These are phyloP conservation scores for Drosophila lacertosa DNA, from an alignment of 1,140 invertebrate species.

Conservation along the genomic window DNA sequence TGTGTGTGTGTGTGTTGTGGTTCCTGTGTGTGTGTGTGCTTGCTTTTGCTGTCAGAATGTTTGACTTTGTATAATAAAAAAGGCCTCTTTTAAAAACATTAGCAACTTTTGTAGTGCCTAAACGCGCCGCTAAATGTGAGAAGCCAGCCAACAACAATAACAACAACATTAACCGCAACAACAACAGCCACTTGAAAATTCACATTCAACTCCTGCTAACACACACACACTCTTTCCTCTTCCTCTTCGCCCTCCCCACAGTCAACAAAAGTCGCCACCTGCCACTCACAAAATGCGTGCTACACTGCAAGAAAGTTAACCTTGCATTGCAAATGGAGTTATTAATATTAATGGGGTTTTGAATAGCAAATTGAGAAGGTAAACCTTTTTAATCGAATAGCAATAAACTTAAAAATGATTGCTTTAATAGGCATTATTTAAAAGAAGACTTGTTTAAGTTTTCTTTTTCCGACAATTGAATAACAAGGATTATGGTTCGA, in stretches of 20 bases:
- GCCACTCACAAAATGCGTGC: constrained; percentile 51
- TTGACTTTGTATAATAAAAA: constrained; percentile 83
- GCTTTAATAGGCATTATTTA: no score
- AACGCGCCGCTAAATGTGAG: constrained; percentile 64
- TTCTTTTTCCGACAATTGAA: no score
- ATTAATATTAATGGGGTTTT: not conserved
- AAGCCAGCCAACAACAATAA: constrained; percentile 19
- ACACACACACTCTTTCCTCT: constrained; percentile 10
- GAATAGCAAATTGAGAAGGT: not conserved
- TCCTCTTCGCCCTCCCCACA: constrained; percentile 15
- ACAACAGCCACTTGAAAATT: constrained; percentile 39
- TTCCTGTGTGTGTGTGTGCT: constrained; percentile 37
- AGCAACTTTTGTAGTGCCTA: constrained; percentile 82
- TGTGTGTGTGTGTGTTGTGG: constrained; percentile 38
- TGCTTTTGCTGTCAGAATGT: constrained; percentile 71
- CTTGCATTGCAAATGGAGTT: not conserved
- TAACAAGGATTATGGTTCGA: no score
- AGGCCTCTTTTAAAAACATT: constrained; percentile 82
- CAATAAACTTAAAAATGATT: no score
- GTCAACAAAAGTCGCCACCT: constrained; percentile 62
- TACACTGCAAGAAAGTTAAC: constrained; percentile 46
- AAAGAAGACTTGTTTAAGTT: no score
- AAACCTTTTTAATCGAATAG: no score
- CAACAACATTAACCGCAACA: not conserved
- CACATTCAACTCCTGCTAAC: constrained; percentile 35